Conservation (phyloP, 2,888 invertebrate species). For the Sinotaia quadrata region DNA sequence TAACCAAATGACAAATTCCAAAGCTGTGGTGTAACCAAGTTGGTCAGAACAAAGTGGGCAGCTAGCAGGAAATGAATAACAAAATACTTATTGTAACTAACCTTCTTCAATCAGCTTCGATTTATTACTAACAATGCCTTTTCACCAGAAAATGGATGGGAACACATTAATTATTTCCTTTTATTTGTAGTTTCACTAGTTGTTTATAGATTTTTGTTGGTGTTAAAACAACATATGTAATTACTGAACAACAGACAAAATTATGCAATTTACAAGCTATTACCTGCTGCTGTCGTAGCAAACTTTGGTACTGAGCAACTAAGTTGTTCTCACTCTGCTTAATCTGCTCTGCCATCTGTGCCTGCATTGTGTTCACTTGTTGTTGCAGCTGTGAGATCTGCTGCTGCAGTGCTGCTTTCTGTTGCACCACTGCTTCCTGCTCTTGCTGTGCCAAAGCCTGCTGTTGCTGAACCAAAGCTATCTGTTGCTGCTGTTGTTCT, state of each 20-base stretch:
- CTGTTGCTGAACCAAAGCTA: neutral
- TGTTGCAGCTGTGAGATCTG: constrained; percentile 87
- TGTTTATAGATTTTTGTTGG: too few relatives aligned
- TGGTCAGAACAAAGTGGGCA: too few relatives aligned
- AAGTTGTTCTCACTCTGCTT: constrained; percentile 96
- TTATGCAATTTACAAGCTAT: constrained; percentile 64
- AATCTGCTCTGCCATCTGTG: constrained; percentile 77
- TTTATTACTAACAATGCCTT: too few relatives aligned
- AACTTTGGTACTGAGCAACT: constrained; percentile 92
- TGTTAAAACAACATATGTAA: too few relatives aligned
- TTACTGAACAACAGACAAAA: neutral
- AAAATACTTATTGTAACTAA: too few relatives aligned
- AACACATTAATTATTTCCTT: too few relatives aligned
- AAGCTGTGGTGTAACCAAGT: too few relatives aligned
- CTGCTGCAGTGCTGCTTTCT: constrained; percentile 72
- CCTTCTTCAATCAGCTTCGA: too few relatives aligned
- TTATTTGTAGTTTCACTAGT: too few relatives aligned
- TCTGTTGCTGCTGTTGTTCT: constrained; percentile 17
- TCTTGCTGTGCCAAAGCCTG: constrained; percentile 51
- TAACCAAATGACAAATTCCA: too few relatives aligned
- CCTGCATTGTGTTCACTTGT: constrained; percentile 42
- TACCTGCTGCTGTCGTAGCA: constrained; percentile 87
- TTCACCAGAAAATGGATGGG: too few relatives aligned
- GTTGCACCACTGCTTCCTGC: constrained; percentile 64
- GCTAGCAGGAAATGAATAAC: too few relatives aligned